Percentiles rank a stretch among this genome's conserved stretches.
These are phyloP conservation scores for Mycteria americana DNA, from an alignment of 2,797 vertebrate species.

Conservation along the genomic window DNA sequence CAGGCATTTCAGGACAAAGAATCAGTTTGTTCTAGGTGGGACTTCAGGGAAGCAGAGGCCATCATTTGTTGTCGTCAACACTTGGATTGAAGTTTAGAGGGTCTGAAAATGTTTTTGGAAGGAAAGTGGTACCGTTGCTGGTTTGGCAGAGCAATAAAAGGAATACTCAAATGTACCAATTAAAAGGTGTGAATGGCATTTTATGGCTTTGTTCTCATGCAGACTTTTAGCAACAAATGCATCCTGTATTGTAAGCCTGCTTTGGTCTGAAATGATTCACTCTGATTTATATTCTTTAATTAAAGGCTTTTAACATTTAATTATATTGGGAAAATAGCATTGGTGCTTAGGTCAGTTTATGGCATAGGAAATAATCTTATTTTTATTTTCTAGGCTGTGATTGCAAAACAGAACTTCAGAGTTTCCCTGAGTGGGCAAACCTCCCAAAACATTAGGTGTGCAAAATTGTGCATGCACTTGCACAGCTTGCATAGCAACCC, in stretches of 20 bases:
- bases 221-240: not conserved
- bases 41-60: not conserved
- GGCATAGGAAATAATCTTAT: not conserved
- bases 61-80: not conserved
- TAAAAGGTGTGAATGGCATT: constrained; percentile 25
- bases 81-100: not conserved
- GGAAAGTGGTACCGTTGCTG: not conserved
- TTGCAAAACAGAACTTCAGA: constrained; percentile 5
- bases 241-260: not conserved
- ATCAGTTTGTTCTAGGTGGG: not conserved
- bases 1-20: not conserved
- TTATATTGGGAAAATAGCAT: constrained; percentile 37
- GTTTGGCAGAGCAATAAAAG: constrained; percentile 19
- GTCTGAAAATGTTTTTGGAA: not conserved
- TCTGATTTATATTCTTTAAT: constrained; percentile 74
- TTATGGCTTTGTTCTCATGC: not conserved
- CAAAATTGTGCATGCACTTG: constrained; percentile 42
- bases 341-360: constrained; percentile 29
- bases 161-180: not conserved
- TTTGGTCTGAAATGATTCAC: constrained; percentile 1
- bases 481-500: constrained; percentile 28
- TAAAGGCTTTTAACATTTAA: constrained; percentile 69
- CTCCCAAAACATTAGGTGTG: constrained; percentile 45
- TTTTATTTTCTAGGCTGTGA: not conserved
- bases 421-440: not conserved